Evolutionary conservation across 92 coral and sea anemone species (phyloP).

Genomic region (Heteractis magnifica): DNA sequence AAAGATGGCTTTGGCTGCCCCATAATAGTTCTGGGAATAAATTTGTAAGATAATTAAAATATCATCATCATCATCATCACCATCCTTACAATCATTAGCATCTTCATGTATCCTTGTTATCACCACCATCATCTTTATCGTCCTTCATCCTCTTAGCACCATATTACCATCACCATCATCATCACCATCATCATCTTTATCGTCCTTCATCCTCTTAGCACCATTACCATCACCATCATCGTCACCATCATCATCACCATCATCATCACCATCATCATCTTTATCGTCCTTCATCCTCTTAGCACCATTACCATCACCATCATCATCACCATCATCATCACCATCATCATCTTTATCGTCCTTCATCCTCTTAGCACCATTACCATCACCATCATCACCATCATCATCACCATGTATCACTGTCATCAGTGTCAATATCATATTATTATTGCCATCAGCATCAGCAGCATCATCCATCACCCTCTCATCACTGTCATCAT

Average conservation of each 20-base stretch:
- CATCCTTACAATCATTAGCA: too few species aligned
- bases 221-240: neutral
- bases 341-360: neutral
- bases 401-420: neutral
- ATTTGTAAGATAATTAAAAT: neutral
- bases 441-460: neutral
- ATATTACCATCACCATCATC: neutral
- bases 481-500: too few species aligned
- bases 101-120: too few species aligned
- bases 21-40: constrained; percentile 80
- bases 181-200: neutral
- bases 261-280: neutral
- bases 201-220: too few species aligned
- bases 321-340: neutral
- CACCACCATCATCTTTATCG: too few species aligned
- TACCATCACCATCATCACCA: neutral
- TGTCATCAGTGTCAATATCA: too few species aligned
- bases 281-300: too few species aligned
- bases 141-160: too few species aligned
- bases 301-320: too few species aligned
- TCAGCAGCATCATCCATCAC: neutral
- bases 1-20: constrained; percentile 95
- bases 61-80: neutral
- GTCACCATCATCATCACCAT: neutral
- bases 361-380: neutral